A percentile compares a stretch with the other conserved stretches of the same genome.
Evolutionary conservation across 2,888 invertebrate species (phyloP).

Genomic region (Drosophila peninsularis): DNA sequence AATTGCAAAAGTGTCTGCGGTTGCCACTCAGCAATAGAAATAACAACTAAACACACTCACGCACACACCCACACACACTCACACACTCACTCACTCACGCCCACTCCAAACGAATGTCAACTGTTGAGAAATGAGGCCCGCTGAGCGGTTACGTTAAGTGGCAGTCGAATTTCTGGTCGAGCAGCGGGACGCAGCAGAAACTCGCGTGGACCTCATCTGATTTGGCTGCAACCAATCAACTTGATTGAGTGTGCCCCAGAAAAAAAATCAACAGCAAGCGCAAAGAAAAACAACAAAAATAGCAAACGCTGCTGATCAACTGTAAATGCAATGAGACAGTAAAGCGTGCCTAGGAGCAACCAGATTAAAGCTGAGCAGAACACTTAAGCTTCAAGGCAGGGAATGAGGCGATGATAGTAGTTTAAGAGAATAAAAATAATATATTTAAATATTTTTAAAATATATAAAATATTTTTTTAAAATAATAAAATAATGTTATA

Average conservation of each 20-base stretch:
- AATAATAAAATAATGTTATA: not conserved
- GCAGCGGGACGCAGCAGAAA: not conserved
- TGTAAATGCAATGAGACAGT: slow-evolving; percentile 35
- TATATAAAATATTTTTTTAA: not conserved
- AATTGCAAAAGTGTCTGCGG: slow-evolving; percentile 77
- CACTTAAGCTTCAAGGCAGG: not conserved
- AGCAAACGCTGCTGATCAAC: slow-evolving; percentile 11
- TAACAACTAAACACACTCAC: slow-evolving; percentile 29
- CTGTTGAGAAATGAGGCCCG: slow-evolving; percentile 52
- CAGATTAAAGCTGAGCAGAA: not conserved
- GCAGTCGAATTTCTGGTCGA: slow-evolving; percentile 10
- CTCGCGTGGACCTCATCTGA: slow-evolving; percentile 28
- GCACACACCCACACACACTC: slow-evolving; percentile 15
- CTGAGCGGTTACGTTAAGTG: slow-evolving; percentile 39
- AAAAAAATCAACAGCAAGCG: slow-evolving; percentile 35
- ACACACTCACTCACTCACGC: not conserved
- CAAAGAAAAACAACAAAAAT: slow-evolving; percentile 15
- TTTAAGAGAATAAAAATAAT: not conserved
- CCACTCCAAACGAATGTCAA: slow-evolving; percentile 50
- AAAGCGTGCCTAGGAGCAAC: slow-evolving; percentile 6
- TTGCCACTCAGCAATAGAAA: slow-evolving; percentile 40
- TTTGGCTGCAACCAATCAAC: slow-evolving; percentile 60
- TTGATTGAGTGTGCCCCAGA: slow-evolving; percentile 61
- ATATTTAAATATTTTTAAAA: not conserved
- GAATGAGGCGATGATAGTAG: too few species aligned